Evolutionary conservation across 2,113 vertebrate genomes (phyloP), one percentile per base, ranked within the genome.

Genomic region (Rostratula benghalensis): DNA sequence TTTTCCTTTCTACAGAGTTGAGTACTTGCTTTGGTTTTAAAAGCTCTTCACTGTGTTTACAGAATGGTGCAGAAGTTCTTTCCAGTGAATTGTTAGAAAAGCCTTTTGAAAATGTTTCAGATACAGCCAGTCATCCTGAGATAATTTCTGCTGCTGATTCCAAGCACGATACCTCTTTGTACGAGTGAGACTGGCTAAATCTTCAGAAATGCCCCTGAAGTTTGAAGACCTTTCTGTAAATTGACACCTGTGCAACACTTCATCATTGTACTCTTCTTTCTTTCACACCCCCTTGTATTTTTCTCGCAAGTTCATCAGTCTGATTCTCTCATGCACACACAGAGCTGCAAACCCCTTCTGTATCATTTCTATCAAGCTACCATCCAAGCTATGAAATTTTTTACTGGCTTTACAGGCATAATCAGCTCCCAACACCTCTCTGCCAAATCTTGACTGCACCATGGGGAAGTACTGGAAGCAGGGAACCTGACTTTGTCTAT

Each of bases 221-320:
- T 65, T 45, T 81, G 22, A 92, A 67, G 24, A 54, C 11, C 28
- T 61, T 24, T 70, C 41, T 45, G 15, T 74, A 67, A 74, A 61
- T 8, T 70, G 31, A 39, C 13, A 59, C 14, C 41, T 48, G 8
- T 41, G 23, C 16, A 73, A 16, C 8, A 57, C 25, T 74, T 70
- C 8, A 46, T 70, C 20, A 31, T 31, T 57, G 14, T 57, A 15
- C 6, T 39, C 11, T 37, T 75, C 35, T 67, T 73, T 79, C 43
- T 43, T 91, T 70, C 77, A 74, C 27, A 50, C 2, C 1, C 2
- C 30, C 53, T 87, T 63, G 12, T 31, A 53, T 54, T 93, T 83
- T 60, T 67, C 43, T 81, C 1, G 2, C 28, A 57, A 43, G 19
- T 67, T 73, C 0, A 0, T 59, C 8, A 33, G 9, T 57, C 28